These are phyloP conservation scores for Tichodroma muraria DNA, from an alignment of 2,113 vertebrate species.

Conservation along the genomic window DNA sequence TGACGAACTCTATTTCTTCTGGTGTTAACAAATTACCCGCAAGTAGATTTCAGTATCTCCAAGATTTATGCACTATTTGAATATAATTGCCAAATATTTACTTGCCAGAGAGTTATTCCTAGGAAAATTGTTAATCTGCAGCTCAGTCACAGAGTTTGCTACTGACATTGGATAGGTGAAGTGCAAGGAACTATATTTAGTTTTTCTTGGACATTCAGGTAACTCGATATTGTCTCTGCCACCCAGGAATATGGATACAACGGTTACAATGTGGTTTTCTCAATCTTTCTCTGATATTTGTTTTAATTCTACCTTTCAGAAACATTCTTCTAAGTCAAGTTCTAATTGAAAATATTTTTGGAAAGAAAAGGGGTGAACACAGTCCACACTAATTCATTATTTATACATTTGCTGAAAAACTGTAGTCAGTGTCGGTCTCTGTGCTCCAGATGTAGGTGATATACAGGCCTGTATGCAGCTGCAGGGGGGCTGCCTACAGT, in stretches of 20 bases:
- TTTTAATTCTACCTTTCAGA: not conserved
- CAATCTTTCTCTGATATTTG: not conserved
- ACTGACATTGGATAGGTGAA: not conserved
- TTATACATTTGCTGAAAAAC: not conserved
- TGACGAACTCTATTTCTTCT: not conserved
- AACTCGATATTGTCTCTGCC: not conserved
- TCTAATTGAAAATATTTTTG: not conserved
- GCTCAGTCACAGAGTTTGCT: not conserved
- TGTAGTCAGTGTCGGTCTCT: not conserved
- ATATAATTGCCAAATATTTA: slow-evolving; percentile 26
- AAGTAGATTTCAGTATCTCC: not conserved
- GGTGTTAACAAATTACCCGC: not conserved
- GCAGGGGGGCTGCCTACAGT: not conserved
- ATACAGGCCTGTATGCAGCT: not conserved
- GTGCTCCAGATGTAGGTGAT: not conserved
- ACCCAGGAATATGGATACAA: not conserved
- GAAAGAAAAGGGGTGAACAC: not conserved
- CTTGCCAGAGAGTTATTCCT: slow-evolving; percentile 8
- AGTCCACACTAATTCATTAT: not conserved
- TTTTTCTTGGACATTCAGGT: not conserved
- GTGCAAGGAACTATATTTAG: not conserved
- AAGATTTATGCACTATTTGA: slow-evolving; percentile 2
- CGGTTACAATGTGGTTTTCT: not conserved
- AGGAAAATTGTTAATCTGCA: not conserved
- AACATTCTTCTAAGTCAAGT: not conserved